Conservation (phyloP, 2,113 vertebrate genomes). For the Haemorhous mexicanus region DNA sequence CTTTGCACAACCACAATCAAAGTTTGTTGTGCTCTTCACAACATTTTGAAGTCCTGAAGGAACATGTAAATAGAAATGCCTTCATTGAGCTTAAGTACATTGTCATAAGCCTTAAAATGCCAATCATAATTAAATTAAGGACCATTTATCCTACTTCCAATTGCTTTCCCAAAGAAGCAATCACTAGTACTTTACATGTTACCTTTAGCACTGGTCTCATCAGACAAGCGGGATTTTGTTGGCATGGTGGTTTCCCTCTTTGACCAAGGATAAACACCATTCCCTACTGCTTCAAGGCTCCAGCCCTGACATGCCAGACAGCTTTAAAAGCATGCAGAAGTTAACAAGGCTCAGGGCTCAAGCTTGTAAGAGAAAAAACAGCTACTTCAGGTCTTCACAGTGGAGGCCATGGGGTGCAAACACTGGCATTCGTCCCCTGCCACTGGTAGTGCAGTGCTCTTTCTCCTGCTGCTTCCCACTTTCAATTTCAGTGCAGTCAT, state of each 20-base stretch:
- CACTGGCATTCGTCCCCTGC: fast-evolving
- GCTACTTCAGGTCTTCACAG: neutral
- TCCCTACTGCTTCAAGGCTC: neutral
- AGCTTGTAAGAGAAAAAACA: neutral
- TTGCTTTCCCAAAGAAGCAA: neutral
- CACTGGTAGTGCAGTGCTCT: neutral
- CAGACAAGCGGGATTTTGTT: neutral
- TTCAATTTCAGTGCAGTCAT: neutral
- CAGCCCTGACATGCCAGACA: neutral
- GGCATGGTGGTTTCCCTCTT: neutral
- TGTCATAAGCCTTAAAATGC: neutral
- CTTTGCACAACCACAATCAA: neutral
- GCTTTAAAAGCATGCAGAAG: neutral
- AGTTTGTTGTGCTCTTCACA: neutral
- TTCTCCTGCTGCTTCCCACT: neutral
- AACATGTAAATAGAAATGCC: neutral
- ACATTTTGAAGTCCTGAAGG: neutral
- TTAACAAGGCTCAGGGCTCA: neutral
- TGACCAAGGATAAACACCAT: neutral
- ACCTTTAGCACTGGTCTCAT: neutral
- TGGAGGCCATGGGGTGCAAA: neutral
- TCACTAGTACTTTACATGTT: neutral
- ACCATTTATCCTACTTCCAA: neutral
- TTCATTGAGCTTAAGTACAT: neutral
- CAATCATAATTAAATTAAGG: neutral